phyloP scores from a whole-genome alignment of 2,888 invertebrate genomes.

The Andricus curvator region DNA sequence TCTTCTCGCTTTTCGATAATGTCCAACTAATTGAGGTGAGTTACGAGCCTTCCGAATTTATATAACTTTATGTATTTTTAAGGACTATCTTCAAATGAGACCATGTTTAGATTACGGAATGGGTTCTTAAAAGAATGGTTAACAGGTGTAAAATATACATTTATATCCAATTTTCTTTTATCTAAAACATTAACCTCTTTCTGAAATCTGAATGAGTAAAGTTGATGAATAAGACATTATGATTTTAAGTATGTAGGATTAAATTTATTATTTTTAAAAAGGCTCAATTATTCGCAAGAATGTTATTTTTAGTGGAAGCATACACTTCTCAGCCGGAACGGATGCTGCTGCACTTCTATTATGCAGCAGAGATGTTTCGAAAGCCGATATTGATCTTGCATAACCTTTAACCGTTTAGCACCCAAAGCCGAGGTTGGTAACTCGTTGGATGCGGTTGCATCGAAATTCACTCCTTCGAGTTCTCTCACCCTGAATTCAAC shows the following conservation, averaged over 20 bases:
- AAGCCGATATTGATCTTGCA: constrained; percentile 41
- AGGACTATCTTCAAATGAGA: not conserved
- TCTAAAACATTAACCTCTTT: not conserved
- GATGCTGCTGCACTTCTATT: constrained; percentile 23
- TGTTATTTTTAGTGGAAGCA: constrained; percentile 19
- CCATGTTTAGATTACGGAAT: not conserved
- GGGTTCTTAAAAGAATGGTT: not conserved
- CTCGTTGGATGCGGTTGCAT: constrained; percentile 22
- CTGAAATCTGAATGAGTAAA: not conserved
- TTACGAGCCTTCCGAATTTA: not conserved
- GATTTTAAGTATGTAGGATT: no score
- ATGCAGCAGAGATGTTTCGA: constrained; percentile 37
- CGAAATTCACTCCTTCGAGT: constrained; percentile 33
- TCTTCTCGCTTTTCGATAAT: constrained; percentile 7
- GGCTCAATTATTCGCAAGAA: not conserved
- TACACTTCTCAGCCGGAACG: not conserved
- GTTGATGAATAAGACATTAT: not conserved
- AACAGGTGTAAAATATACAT: not conserved
- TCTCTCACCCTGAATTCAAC: constrained; percentile 32
- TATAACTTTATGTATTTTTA: not conserved
- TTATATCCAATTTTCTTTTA: no score
- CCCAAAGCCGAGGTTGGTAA: constrained; percentile 34
- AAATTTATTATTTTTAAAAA: not conserved
- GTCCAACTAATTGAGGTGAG: not conserved
- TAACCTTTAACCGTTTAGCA: constrained; percentile 40